These are phyloP conservation scores for Schizothorax lantsangensis DNA, from an alignment of 2,797 vertebrate genomes.

Conservation along the genomic window DNA sequence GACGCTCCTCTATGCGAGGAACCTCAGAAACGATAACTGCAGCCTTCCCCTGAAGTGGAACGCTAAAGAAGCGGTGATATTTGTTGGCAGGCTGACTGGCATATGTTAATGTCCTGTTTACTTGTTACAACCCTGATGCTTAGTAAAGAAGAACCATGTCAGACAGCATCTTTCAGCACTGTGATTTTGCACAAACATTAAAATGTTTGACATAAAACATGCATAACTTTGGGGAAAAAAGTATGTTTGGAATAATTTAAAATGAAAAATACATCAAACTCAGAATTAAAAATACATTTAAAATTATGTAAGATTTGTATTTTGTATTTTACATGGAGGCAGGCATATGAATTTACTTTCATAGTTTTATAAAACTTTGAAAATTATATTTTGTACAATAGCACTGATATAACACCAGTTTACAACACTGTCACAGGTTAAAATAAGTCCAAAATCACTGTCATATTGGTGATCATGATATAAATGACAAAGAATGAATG, in stretches of 20 bases:
- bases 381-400: neutral
- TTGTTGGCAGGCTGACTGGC: slow-evolving; percentile 35
- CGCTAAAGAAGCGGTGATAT: slow-evolving; percentile 22
- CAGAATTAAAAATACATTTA: neutral
- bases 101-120: slow-evolving; percentile 37
- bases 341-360: neutral
- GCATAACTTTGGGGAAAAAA: too few species aligned
- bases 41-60: slow-evolving; percentile 19
- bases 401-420: neutral
- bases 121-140: slow-evolving; percentile 19
- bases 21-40: slow-evolving; percentile 44
- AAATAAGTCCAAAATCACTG: neutral
- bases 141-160: slow-evolving; percentile 14
- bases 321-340: neutral
- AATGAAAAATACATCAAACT: neutral
- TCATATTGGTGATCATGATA: neutral
- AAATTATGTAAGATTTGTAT: too few species aligned
- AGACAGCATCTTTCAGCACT: slow-evolving; percentile 16
- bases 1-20: slow-evolving; percentile 4
- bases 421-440: neutral
- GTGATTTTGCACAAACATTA: neutral
- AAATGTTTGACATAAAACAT: neutral
- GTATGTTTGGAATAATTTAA: neutral
- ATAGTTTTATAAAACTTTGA: too few species aligned
- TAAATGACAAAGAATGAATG: too few species aligned